Evolutionary conservation across 2,888 invertebrate genomes (phyloP), one percentile per base, ranked within the genome.

Genomic region (Drosophila limbata): DNA sequence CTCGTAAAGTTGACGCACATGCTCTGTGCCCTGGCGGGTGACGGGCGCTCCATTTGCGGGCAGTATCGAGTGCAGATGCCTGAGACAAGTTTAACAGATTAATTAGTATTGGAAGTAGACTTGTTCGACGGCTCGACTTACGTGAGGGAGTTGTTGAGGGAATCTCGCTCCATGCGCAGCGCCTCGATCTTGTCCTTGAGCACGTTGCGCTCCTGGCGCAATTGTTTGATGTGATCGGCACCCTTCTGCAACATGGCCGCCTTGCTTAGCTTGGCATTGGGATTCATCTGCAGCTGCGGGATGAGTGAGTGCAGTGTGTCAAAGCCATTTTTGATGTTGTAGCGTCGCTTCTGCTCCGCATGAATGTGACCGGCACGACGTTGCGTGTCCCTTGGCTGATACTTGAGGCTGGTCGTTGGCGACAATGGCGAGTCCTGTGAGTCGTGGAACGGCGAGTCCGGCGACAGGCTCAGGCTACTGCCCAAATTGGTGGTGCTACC

Each of bases 181-280:
- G 94, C 95, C 81, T 97, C 97, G 94, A 98, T 97, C 92, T 98
- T 98, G 72, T 98, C 97, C 90, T 97, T 96, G 72, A 98, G 94
- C 89, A 96, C 95, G 89, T 95, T 95, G 69, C 98, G 94, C 92
- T 99, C 98, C 28, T 95, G 93, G 85, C 97, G 96, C 83, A 99
- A 93, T 91, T 97, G 97, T 88, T 96, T 95, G 74, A 98, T 98
- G 91, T 98, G 98, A 85, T 99, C 98, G 6, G 98, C 98, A 66
- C 98, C 98, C 92, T 98, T 98, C 92, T 98, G 98, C 60, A 99
- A 93, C 97, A 98, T 98, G 17, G 98, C 98, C 44, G 98, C 98
- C 93, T 99, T 99, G 93, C 97, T 97, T 81, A 97, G 94, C 95
- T 98, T 98, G 6, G 97, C 95, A 91, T 96, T 97, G 21, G 98